A percentile compares a stretch with the other conserved stretches of the same genome.
Evolutionary conservation across 2,888 invertebrate species (phyloP).

Genomic region (Epinotia ramella): DNA sequence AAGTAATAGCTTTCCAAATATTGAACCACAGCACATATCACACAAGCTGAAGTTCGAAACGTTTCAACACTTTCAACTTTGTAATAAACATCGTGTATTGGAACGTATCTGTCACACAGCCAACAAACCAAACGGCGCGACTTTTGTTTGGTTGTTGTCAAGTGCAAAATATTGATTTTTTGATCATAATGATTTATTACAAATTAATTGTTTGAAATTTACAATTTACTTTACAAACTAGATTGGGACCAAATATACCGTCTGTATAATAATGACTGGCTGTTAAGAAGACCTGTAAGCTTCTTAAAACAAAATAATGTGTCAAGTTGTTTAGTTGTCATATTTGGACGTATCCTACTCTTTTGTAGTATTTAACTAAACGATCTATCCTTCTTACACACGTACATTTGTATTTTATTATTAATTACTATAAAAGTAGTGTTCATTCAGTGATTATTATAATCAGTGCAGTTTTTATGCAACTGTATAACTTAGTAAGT

Average conservation of each 20-base stretch:
- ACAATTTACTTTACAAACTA: not conserved
- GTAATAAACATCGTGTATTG: conserved; percentile 11
- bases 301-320: conserved; percentile 62
- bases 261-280: conserved; percentile 49
- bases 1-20: not conserved
- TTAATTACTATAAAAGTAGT: not conserved
- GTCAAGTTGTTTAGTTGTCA: conserved; percentile 57
- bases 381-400: conserved; percentile 14
- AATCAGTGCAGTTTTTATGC: conserved; percentile 6
- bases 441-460: not conserved
- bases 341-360: conserved; percentile 50
- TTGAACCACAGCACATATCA: not conserved
- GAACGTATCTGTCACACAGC: conserved; percentile 40
- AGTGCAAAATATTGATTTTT: conserved; percentile 70
- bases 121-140: conserved; percentile 61
- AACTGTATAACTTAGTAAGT: conserved; percentile 20
- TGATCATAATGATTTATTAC: conserved; percentile 28
- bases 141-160: conserved; percentile 74
- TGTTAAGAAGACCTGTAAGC: conserved; percentile 53
- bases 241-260: not conserved
- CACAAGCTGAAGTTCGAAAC: not conserved
- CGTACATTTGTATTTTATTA: conserved; percentile 13
- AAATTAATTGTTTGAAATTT: not conserved
- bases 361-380: conserved; percentile 57
- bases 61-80: not conserved